Evolutionary conservation across 2,797 vertebrate species (phyloP), one percentile per base, ranked within the genome.

Genomic region (Sciurus carolinensis): DNA sequence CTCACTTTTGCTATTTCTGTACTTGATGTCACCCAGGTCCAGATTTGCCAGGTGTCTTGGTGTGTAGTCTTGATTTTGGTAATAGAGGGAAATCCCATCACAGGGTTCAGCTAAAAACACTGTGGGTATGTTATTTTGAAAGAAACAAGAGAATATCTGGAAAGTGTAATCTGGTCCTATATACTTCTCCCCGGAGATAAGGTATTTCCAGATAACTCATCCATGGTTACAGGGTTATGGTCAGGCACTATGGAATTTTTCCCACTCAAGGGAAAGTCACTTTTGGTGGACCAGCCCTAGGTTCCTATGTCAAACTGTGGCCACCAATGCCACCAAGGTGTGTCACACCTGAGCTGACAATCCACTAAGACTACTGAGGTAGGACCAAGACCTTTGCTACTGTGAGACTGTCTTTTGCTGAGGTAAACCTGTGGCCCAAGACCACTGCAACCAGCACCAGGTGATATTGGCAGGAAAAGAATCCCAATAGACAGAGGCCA

Each of bases 141-240:
- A 76, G 44, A 76, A 20, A 10, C 18, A 76, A 26, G 18, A 17
- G 73, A 42, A 8, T 76, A 33, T 18, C 59, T 54, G 12, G 3
- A 42, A 83, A 39, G 5, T 22, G 10, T 36, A 2, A 24, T 59
- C 5, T 12, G 18, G 50, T 15, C 10, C 10, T 9, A 75, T 62
- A n/a, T 44, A 17, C 8, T 52, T 81, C 7, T 64, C 17, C 3
- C 17, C 39, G 6, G 10, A 22, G 0, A 3, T 3, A n/a, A 5
- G 13, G 24, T 11, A 71, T 8, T 12, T 1, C 28, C 44, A 76
- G 6, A 28, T 76, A 11, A 20, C 5, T 67, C 18, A 20, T 47
- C 36, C 10, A 7, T n/a, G 28, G 28, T 76, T 44, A 76, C 3
- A 18, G 14, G 13, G 7, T 1, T 84, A 26, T 92, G 18, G 18